Evolutionary conservation across 1,140 invertebrate species (phyloP), one percentile per base, ranked within the genome.

Genomic region (Callitettix versicolor): DNA sequence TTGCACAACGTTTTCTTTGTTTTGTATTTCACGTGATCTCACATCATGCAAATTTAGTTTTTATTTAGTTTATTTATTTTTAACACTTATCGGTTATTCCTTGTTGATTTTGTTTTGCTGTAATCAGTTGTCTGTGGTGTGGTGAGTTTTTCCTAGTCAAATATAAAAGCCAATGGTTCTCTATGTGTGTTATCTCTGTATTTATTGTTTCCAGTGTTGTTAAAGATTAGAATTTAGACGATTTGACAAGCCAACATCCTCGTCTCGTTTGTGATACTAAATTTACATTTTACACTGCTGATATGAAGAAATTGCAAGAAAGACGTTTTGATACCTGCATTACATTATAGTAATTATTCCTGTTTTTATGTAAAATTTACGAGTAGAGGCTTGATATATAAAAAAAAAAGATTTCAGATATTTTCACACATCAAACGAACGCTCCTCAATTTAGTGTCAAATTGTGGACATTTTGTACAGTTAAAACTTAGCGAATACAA

Each of bases 111-210:
- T 49, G 14, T 9, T 18, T 33, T 33, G 30, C 47, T 15, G 34
- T 40, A 21, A 49, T 34, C 30, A 46, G 18, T 55, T 55, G 33
- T 49, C 42, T 47, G 53, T 62, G 63, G 63, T 63, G 63, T 64
- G 63, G 63, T 63, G 63, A 64, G 63, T 64, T 64, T 57, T 57
- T 59, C 56, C 63, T 64, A 64, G 63, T 64, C 63, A 64, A 63
- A 64, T 60, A 63, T 49, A 58, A 14, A 44, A 55, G 22, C 34
- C 42, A 56, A 48, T 55, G 21, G 34, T 59, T 61, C 42, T 58
- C 34, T 48, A 53, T 59, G 57, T 61, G 57, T 59, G 55, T 61
- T 58, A 51, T 58, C 56, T 43, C 46, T 55, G 51, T 55, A 46
- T 30, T 34, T 38, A 55, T 51, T 59, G 42, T 59, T 59, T 53